phyloP scores from a whole-genome alignment of 2,113 vertebrate genomes.

The Grantiella picta region DNA sequence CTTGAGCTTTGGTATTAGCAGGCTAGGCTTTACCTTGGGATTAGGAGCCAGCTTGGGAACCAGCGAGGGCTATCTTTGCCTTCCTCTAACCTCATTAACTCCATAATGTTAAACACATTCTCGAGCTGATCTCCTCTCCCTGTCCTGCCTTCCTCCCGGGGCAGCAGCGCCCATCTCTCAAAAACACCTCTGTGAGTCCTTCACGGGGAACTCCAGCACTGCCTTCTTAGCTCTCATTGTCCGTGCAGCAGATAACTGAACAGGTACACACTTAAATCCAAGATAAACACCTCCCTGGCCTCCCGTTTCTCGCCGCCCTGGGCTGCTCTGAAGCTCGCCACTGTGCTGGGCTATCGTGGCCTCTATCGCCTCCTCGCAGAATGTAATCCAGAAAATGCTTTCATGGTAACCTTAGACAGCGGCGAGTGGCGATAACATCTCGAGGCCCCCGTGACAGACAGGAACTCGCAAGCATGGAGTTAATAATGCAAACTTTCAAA shows the following conservation, averaged over 20 bases:
- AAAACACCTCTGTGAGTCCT: conserved; percentile 6
- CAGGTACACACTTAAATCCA: conserved; percentile 58
- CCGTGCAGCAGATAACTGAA: conserved; percentile 27
- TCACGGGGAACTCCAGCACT: neutral
- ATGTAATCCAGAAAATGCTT: conserved; percentile 94
- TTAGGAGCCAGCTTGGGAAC: conserved; percentile 55
- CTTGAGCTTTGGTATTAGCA: neutral
- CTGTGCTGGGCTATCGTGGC: conserved; percentile 70
- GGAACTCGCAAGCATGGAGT: conserved; percentile 94
- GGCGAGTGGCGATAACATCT: conserved; percentile 93
- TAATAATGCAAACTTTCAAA: conserved; percentile 95
- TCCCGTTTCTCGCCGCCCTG: conserved; percentile 41
- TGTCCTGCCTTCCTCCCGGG: conserved; percentile 22
- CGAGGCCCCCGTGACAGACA: conserved; percentile 92
- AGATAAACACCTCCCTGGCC: conserved; percentile 55
- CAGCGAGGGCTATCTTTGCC: neutral
- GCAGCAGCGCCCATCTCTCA: conserved; percentile 27
- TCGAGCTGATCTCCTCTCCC: neutral
- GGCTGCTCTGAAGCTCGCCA: conserved; percentile 53
- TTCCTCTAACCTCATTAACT: conserved; percentile 58
- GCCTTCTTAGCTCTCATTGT: conserved; percentile 26
- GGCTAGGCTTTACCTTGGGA: conserved; percentile 11
- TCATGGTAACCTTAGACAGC: conserved; percentile 92
- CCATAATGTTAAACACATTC: conserved; percentile 53
- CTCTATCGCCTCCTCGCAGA: conserved; percentile 76